Evolutionary conservation across 2,113 vertebrate species (phyloP).

Genomic region (Siniperca chuatsi): DNA sequence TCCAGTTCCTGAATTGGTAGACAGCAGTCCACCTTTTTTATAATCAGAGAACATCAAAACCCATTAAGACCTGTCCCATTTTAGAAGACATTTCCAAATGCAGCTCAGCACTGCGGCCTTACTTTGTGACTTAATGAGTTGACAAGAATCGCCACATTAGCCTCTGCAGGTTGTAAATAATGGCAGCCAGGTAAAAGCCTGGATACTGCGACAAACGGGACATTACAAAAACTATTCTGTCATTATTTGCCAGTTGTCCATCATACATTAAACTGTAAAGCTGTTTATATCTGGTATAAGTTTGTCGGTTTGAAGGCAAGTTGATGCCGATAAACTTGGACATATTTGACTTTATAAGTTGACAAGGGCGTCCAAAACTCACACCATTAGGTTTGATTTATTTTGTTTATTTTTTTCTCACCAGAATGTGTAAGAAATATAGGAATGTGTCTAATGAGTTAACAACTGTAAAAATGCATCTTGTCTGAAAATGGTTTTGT

Average conservation of each 20-base stretch:
- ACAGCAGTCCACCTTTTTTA: background rate
- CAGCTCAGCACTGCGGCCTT: slow-evolving; percentile 1
- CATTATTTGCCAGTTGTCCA: too few relatives aligned
- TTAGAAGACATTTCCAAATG: background rate
- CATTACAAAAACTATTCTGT: background rate
- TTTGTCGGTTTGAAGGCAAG: background rate
- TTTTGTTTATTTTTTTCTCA: background rate
- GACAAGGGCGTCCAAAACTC: background rate
- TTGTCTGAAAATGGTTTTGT: background rate
- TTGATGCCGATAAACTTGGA: background rate
- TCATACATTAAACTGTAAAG: background rate
- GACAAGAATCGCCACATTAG: background rate
- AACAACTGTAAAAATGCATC: background rate
- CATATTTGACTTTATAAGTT: background rate
- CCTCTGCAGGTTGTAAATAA: background rate
- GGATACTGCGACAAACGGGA: background rate
- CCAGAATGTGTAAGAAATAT: background rate
- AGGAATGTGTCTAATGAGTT: background rate
- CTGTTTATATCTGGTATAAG: background rate
- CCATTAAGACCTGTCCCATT: background rate
- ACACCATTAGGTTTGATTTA: background rate
- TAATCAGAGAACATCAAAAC: background rate
- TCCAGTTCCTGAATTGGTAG: background rate
- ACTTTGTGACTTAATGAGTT: background rate
- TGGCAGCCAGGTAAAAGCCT: background rate